phyloP scores from a whole-genome alignment of 2,113 vertebrate species.

The Bubo bubo region DNA sequence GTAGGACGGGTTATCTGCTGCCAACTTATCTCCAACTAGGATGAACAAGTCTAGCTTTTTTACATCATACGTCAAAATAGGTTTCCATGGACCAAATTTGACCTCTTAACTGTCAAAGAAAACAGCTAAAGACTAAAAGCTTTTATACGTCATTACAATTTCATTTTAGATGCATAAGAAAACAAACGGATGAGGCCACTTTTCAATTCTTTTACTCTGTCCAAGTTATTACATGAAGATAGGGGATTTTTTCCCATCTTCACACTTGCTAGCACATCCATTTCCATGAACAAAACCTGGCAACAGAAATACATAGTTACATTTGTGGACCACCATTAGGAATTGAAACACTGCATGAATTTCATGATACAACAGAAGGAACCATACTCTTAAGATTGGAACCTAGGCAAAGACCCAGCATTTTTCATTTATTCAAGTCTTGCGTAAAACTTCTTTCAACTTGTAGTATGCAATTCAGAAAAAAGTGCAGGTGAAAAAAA shows the following conservation, averaged over 20 bases:
- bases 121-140: background rate
- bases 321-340: background rate
- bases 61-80: background rate
- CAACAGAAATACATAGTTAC: background rate
- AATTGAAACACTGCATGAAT: background rate
- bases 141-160: background rate
- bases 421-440: background rate
- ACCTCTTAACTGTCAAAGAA: background rate
- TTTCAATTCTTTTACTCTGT: background rate
- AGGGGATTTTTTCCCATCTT: background rate
- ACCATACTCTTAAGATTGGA: background rate
- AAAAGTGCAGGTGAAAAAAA: background rate
- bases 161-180: background rate
- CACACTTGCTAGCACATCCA: background rate
- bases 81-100: background rate
- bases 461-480: background rate
- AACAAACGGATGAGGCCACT: background rate
- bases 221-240: background rate
- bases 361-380: background rate
- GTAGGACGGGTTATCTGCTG: background rate
- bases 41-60: background rate
- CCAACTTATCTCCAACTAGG: background rate
- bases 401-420: accelerated
- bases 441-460: background rate
- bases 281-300: background rate